Base-by-base conservation (phyloP, 2,113 vertebrate species). In the Solenodon paradoxus region DNA sequence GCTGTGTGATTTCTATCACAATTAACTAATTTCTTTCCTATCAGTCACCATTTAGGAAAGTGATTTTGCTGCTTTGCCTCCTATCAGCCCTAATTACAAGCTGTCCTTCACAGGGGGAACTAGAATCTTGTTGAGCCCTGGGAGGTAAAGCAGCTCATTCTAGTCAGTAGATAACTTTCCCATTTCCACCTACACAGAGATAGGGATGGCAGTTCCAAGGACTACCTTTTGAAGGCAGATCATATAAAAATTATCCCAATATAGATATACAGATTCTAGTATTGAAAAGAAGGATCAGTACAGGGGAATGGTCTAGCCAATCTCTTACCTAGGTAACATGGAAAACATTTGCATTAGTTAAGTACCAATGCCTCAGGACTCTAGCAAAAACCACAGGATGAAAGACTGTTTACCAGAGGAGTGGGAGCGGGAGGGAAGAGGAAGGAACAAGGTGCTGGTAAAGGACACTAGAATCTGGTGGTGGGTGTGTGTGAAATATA, bases 151-250 rank as follows among this genome's bases (percentile, higher is more conserved):
- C 5, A 10, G 40, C 40, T 38, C 28, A 16, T 59, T 80, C 4
- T 0, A 30, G 30, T 32, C 30, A 69, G 30, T 17, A 55, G 28
- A 17, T 6, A 12, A 20, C 13, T 30, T 53, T 72, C 30, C 40
- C 45, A 45, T 45, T 35, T 90, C n/a, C 13, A 32, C 26, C 17
- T 30, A 26, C 5, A 30, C n/a, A 59, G 38, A 84, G 22, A 51
- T 35, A 13, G n/a, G 17, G 5, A 30, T 1, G 0, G 28, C 45
- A 24, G 35, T 26, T 24, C 20, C 28, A 28, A 35, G 9, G 1
- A 53, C 40, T 16, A 51, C 11, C 1, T 1, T 77, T n/a, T 20
- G 59, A 28, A 59, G 28, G 16, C 35, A 72, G 45, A 79, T 64
- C 3, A 20, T 2, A 28, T 24, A 38, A 84, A 53, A 0, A 28